These are phyloP conservation scores for Euwallacea fornicatus DNA, from an alignment of 1,140 invertebrate species.

Conservation along the genomic window DNA sequence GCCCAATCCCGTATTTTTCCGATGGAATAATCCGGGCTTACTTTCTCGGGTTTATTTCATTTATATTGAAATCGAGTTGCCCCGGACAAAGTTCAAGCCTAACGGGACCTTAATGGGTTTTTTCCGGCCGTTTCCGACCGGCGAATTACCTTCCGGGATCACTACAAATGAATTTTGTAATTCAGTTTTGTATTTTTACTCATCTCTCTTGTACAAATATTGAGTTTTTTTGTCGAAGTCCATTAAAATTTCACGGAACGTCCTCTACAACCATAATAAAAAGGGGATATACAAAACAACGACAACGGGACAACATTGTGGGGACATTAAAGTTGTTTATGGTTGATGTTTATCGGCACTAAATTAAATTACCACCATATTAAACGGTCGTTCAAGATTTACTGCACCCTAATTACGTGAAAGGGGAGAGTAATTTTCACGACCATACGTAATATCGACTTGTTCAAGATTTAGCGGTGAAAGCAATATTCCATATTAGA, in stretches of 20 bases:
- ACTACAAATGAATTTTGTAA: too few relatives aligned
- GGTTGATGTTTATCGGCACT: conserved; percentile 12
- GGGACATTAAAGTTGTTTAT: conserved; percentile 16
- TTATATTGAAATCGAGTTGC: conserved; percentile 20
- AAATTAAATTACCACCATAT: conserved; percentile 21
- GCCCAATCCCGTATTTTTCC: conserved; percentile 3
- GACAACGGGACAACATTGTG: conserved; percentile 2
- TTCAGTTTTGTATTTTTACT: too few relatives aligned
- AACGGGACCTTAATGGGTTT: neutral
- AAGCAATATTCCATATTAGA: neutral
- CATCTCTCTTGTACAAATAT: too few relatives aligned
- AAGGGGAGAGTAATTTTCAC: conserved; percentile 3
- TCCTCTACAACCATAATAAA: conserved; percentile 1
- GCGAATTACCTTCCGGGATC: too few relatives aligned
- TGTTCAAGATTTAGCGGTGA: neutral
- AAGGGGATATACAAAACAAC: neutral
- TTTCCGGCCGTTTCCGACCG: neutral
- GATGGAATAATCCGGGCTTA: conserved; percentile 1
- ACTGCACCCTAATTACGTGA: conserved; percentile 12
- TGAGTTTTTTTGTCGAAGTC: too few relatives aligned
- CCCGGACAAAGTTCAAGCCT: conserved; percentile 8
- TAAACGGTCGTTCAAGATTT: conserved; percentile 21
- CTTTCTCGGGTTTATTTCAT: conserved; percentile 16
- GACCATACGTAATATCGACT: conserved; percentile 4
- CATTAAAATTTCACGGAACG: neutral